A percentile compares a stretch with the other conserved stretches of the same genome.
Evolutionary conservation across 1,140 invertebrate genomes (phyloP).

Genomic region (Drosophila kikkawai): DNA sequence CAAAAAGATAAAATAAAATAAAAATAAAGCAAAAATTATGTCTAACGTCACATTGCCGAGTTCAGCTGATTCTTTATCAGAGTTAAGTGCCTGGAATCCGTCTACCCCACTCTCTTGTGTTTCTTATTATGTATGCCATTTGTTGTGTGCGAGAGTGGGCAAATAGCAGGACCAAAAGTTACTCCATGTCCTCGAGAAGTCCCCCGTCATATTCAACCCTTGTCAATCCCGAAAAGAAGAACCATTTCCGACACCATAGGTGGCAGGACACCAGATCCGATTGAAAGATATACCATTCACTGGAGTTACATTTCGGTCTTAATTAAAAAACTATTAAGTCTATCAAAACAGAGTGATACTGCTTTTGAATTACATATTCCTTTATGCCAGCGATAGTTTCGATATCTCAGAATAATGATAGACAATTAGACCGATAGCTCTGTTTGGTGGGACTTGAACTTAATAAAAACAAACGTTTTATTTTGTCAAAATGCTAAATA

Average conservation of each 20-base stretch:
- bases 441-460: background rate
- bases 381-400: too few species aligned
- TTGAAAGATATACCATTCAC: background rate
- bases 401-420: background rate
- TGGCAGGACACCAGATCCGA: constrained; percentile 9
- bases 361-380: background rate
- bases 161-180: constrained; percentile 19
- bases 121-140: constrained; percentile 50
- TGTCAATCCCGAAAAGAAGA: constrained; percentile 15
- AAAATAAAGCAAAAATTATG: constrained; percentile 64
- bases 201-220: constrained; percentile 6
- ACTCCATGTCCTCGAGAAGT: constrained; percentile 11
- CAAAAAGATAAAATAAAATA: constrained; percentile 19
- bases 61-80: constrained; percentile 70
- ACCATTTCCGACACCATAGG: constrained; percentile 11
- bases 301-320: background rate
- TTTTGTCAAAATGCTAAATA: background rate
- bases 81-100: constrained; percentile 61
- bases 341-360: too few species aligned
- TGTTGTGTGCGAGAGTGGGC: constrained; percentile 25
- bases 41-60: constrained; percentile 65
- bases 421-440: background rate
- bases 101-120: constrained; percentile 12
- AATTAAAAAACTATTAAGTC: constrained; percentile 3
- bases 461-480: background rate